Evolutionary conservation across 1,140 invertebrate genomes (phyloP), one percentile per base, ranked within the genome.

Genomic region (Camponotus vicinus): DNA sequence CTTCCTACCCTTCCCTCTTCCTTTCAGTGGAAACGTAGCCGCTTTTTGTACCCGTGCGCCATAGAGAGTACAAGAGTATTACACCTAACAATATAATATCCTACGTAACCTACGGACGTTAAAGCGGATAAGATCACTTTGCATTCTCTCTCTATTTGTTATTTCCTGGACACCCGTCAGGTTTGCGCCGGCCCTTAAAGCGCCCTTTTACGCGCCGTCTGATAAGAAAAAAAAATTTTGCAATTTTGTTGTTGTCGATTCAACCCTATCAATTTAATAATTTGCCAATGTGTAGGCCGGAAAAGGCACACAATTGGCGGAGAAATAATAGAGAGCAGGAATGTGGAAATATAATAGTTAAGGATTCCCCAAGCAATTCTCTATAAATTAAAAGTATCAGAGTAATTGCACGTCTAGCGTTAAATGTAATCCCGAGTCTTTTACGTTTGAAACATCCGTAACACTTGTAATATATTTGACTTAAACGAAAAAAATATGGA

Each of bases 71-170:
- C 88, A 89, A 85, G 49, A 52, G 86, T 90, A 88, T 88, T 52
- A 88, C 89, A 75, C 18, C 80, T 90, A 87, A 89, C 90, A 93
- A 90, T 92, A 92, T 92, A 87, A 92, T 92, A 91, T 90, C 77
- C 89, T 92, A 92, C 83, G 79, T 90, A 88, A 89, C 82, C 92
- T 93, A 93, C 88, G 92, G 91, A 93, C 92, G 91, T 92, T 93
- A 93, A 93, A 92, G 91, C 92, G 91, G 90, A 92, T 94, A 93
- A 93, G 93, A 93, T 94, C 92, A 94, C 92, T 93, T 92, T 91
- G 84, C 90, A 88, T 87, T 92, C 87, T 87, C 85, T 83, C 76
- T 92, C 52, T 67, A 87, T 75, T 59, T 21, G 40, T 82, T 64
- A 42, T 71, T 75, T 73, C 55, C 73, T 73, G 69, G 64, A 83